Evolutionary conservation across 64 coral and sea anemone species (phyloP).

Genomic region (Dendronephthya gigantea): DNA sequence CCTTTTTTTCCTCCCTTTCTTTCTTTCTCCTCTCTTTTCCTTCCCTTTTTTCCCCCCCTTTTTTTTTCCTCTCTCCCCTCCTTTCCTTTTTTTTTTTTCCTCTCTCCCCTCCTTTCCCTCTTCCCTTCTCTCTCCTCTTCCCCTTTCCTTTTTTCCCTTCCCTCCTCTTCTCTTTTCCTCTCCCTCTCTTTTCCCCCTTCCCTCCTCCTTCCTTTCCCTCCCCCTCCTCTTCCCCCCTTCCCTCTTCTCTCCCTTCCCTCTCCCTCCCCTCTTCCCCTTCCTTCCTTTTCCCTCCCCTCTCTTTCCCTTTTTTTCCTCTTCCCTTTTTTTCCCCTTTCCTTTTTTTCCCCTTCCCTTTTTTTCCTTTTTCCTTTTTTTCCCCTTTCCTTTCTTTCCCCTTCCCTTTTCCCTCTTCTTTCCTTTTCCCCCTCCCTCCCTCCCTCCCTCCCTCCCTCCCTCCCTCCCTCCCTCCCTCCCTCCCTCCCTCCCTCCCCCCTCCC

Average conservation of each 20-base stretch:
- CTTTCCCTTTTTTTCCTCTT: no score
- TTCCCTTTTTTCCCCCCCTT: background rate
- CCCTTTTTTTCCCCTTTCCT: no score
- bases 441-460: background rate
- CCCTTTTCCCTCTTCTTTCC: no score
- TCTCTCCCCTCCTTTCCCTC: background rate
- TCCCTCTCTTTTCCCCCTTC: background rate
- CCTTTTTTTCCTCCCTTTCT: background rate
- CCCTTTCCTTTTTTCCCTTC: background rate
- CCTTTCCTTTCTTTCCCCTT: no score
- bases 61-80: background rate
- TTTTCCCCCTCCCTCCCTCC: no score
- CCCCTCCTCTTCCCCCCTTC: background rate
- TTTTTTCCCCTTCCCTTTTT: no score
- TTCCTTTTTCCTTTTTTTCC: no score
- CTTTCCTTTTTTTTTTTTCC: background rate
- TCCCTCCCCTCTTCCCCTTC: background rate
- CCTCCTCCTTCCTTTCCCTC: background rate
- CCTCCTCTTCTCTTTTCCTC: background rate
- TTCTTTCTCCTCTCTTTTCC: background rate
- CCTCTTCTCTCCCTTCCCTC: background rate
- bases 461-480: background rate
- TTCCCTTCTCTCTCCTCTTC: background rate
- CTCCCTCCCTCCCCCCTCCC: background rate
- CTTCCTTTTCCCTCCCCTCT: no score